Evolutionary conservation across 37 sponge, comb jelly and placozoan species (phyloP), one percentile per base, ranked within the genome.

Genomic region (Chondrosia reniformis): DNA sequence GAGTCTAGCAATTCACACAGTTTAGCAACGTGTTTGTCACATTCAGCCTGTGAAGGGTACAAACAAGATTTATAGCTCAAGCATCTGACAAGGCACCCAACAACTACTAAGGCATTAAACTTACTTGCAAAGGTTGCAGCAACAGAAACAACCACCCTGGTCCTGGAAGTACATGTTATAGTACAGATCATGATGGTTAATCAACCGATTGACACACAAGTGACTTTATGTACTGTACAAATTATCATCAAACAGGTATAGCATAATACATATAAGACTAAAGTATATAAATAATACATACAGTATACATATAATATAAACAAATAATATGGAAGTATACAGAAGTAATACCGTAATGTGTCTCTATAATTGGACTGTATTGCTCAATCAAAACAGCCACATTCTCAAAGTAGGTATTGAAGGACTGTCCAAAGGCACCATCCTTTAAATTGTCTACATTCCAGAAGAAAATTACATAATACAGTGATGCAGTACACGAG

Each of bases 281-380:
- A n/a, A n/a, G n/a, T n/a, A n/a, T n/a, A n/a, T n/a, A n/a, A n/a
- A n/a, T n/a, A n/a, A n/a, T n/a, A n/a, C n/a, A n/a, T n/a, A n/a
- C n/a, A n/a, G n/a, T n/a, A n/a, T n/a, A n/a, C n/a, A n/a, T n/a
- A n/a, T n/a, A n/a, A n/a, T n/a, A n/a, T n/a, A n/a, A n/a, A n/a
- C n/a, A n/a, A n/a, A n/a, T n/a, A n/a, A n/a, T n/a, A n/a, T n/a
- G n/a, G n/a, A n/a, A n/a, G n/a, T n/a, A n/a, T n/a, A n/a, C n/a
- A n/a, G n/a, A n/a, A n/a, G n/a, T n/a, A n/a, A n/a, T 44, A 86
- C 95, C 95, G 71, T 94, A 94, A 75, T 67, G 84, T 5, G 86
- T 83, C 33, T 88, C 86, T 21, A 94, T 84, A 9, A 85, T 27
- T 25, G 89, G 86, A 67, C 80, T 71, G 57, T 91, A 55, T 2